A percentile compares a stretch with the other conserved stretches of the same genome.
Evolutionary conservation across 1,140 invertebrate species (phyloP).

Genomic region (Subanguina moxae): DNA sequence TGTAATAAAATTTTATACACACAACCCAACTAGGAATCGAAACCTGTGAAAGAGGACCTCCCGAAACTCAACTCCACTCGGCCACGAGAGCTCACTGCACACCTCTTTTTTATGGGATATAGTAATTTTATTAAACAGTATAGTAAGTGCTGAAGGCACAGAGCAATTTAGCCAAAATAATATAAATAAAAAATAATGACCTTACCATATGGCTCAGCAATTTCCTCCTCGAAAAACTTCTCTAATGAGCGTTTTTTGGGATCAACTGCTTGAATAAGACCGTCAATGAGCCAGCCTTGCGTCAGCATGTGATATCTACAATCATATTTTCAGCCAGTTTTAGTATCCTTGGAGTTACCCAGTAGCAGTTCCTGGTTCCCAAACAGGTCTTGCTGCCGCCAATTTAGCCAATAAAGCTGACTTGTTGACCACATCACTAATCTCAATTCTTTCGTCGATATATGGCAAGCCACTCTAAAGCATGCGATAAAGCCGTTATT

Average conservation of each 20-base stretch:
- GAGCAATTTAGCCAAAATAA: too few species aligned
- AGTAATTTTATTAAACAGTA: too few species aligned
- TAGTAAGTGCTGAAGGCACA: too few species aligned
- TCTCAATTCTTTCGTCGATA: slow-evolving; percentile 38
- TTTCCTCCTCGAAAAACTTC: slow-evolving; percentile 61
- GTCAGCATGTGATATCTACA: slow-evolving; percentile 58
- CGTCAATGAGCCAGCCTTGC: slow-evolving; percentile 60
- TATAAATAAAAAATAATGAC: too few species aligned
- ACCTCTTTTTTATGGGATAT: too few species aligned
- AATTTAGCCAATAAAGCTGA: slow-evolving; percentile 34
- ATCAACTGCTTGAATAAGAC: slow-evolving; percentile 59
- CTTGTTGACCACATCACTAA: slow-evolving; percentile 37
- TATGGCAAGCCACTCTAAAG: slow-evolving; percentile 50
- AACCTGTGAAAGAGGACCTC: too few species aligned
- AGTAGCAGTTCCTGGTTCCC: slow-evolving; percentile 53
- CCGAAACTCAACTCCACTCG: too few species aligned
- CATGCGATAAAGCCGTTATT: neutral
- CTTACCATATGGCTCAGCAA: slow-evolving; percentile 59
- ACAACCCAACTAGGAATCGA: too few species aligned
- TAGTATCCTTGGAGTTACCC: slow-evolving; percentile 28
- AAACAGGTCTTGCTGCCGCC: slow-evolving; percentile 44
- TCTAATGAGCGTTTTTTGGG: slow-evolving; percentile 51
- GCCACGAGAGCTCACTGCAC: too few species aligned
- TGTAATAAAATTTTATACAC: too few species aligned
- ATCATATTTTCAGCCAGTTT: too few species aligned